Base-by-base conservation (phyloP, 2,113 vertebrate genomes). In the Sula dactylatra region DNA sequence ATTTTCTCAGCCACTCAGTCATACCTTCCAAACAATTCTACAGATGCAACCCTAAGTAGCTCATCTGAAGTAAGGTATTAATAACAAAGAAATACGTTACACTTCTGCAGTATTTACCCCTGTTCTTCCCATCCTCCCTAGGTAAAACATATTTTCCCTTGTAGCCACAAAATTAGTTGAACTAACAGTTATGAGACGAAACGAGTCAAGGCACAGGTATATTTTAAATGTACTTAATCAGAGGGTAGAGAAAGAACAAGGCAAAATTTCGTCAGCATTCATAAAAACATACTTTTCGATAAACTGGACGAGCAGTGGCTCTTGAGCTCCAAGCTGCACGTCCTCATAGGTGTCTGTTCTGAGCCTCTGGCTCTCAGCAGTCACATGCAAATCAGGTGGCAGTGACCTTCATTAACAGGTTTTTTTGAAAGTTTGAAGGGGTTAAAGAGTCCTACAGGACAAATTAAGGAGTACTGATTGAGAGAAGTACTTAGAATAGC, bases 391-490 rank as follows among this genome's bases (percentile, higher is more conserved):
- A 97, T 74, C 79, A 76, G 71, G 59, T 82, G 59, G 26, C 82
- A 86, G 61, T 47, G 20, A 96, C 91, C 73, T 92, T 96, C 92
- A 86, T 94, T 83, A 96, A 86, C 31, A 56, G 56, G 34, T 36
- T 88, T 95, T 96, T 93, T 86, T 67, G 26, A 11, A 90, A 90
- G 32, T 96, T 96, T 96, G 67, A 96, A 94, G 65, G 80, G 9
- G 45, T 92, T 97, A 96, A 86, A 88, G 58, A 87, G 86, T 89
- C 85, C 82, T 97, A 17, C 31, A 95, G 89, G 94, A 84, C 70
- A 97, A 97, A 95, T 95, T 79, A 97, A 94, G 82, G 74, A 91
- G 64, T 90, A 85, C 94, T 42, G 8, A 66, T 88, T 97, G 90
- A 93, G 76, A 96, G 83, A 86, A 92, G 26, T 77, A 93, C 59